Conservation (phyloP, 2,797 vertebrate species). For the Lacerta agilis region DNA sequence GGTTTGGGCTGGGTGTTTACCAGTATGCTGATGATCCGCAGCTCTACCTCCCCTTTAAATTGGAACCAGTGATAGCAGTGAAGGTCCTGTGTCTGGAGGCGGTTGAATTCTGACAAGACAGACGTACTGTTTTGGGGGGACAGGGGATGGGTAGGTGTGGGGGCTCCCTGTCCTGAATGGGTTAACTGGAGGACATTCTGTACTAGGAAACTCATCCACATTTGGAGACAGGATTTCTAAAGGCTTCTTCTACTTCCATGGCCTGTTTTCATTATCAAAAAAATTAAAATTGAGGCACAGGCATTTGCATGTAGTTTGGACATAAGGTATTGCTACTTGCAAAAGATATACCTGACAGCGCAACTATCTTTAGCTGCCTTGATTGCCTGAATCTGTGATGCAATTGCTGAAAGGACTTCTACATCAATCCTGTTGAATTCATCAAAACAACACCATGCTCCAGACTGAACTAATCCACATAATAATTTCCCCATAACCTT, state of each 20-base stretch:
- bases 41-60: too few relatives aligned
- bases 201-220: too few relatives aligned
- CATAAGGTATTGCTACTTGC: not conserved
- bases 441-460: constrained; percentile 78
- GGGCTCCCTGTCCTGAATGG: too few relatives aligned
- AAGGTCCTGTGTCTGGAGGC: too few relatives aligned
- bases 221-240: not conserved
- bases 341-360: constrained; percentile 68
- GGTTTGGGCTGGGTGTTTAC: too few relatives aligned
- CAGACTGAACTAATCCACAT: constrained; percentile 76
- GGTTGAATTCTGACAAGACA: too few relatives aligned
- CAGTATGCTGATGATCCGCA: too few relatives aligned
- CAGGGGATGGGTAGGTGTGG: too few relatives aligned
- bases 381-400: constrained; percentile 74
- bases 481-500: constrained; percentile 75
- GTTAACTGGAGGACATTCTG: too few relatives aligned
- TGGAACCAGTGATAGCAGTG: too few relatives aligned
- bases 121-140: too few relatives aligned
- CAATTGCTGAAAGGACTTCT: constrained; percentile 72
- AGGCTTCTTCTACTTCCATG: not conserved
- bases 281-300: not conserved
- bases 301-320: not conserved
- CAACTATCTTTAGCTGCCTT: constrained; percentile 75
- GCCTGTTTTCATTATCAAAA: too few relatives aligned
- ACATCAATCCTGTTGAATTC: constrained; percentile 74